Base-by-base conservation (phyloP, 2,888 invertebrate genomes). In the Mechanitis messenoides region DNA sequence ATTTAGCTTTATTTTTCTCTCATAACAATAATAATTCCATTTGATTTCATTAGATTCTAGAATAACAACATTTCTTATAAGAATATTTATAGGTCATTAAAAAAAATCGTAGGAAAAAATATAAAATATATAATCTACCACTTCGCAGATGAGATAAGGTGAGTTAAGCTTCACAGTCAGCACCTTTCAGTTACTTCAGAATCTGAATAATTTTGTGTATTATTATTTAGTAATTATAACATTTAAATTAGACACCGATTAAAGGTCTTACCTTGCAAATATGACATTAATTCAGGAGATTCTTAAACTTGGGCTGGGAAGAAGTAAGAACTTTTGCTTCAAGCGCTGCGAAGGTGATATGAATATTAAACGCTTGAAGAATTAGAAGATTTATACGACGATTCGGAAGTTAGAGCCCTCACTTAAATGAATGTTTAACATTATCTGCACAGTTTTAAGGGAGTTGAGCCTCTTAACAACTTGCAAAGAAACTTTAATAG, bases 381-480 rank as follows among this genome's bases (percentile, higher is more conserved):
- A 89, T 88, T 87, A 85, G 78, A 79, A 86, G 88, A 90, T 89
- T 90, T 89, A 90, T 85, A 80, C 83, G 81, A 78, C 85, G 76
- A 87, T 85, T 85, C 76, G 75, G 76, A 89, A 88, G 80, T 87
- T 85, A 74, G 80, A 74, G 71, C 72, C 77, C 78, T 83, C 83
- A 86, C 86, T 85, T 85, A 87, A 90, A 90, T 89, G 87, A 89
- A 89, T 89, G 89, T 90, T 89, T 90, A 85, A 90, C 88, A 88
- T 88, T 89, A 89, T 89, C 89, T 85, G 76, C 72, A 66, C 80
- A 87, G 83, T 87, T 87, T 87, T 84, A 80, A 84, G 84, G 78
- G 80, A 84, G 77, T 84, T 81, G 81, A 85, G 86, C 80, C 78
- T 83, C 82, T 86, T 84, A 85, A 86, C 84, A 87, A 90, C 79